phyloP scores from a whole-genome alignment of 2,113 vertebrate genomes.

The Vidua macroura region DNA sequence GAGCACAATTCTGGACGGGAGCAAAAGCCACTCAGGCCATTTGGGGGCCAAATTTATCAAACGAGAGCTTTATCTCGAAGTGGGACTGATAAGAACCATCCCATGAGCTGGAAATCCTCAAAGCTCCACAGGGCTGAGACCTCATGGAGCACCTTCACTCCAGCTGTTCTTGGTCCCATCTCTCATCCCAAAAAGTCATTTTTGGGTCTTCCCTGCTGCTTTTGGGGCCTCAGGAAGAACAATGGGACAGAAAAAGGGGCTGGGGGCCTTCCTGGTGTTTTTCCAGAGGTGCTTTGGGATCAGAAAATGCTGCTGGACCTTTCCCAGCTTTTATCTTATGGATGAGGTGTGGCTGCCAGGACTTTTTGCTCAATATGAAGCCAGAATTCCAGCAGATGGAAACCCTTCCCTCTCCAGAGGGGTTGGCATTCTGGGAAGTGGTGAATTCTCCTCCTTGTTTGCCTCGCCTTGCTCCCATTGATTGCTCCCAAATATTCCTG shows the following conservation, averaged over 20 bases:
- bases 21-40: not conserved
- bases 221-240: not conserved
- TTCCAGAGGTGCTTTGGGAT: not conserved
- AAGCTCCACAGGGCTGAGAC: not conserved
- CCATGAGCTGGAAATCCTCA: not conserved
- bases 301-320: not conserved
- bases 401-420: not conserved
- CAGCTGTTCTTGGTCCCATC: not conserved
- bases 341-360: not conserved
- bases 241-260: not conserved
- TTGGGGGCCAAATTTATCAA: not conserved
- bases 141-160: not conserved
- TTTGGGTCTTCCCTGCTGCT: not conserved
- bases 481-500: not conserved
- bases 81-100: not conserved
- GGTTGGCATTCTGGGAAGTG: not conserved
- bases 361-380: not conserved
- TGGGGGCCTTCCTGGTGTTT: not conserved
- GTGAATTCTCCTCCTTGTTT: not conserved
- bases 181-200: not conserved
- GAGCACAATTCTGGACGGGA: not conserved
- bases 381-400: not conserved
- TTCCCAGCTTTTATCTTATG: not conserved
- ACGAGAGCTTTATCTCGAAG: not conserved
- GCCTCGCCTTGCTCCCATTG: not conserved